These are phyloP conservation scores for Lasioglossum pauxillum DNA, from an alignment of 2,888 invertebrate species.

Conservation along the genomic window DNA sequence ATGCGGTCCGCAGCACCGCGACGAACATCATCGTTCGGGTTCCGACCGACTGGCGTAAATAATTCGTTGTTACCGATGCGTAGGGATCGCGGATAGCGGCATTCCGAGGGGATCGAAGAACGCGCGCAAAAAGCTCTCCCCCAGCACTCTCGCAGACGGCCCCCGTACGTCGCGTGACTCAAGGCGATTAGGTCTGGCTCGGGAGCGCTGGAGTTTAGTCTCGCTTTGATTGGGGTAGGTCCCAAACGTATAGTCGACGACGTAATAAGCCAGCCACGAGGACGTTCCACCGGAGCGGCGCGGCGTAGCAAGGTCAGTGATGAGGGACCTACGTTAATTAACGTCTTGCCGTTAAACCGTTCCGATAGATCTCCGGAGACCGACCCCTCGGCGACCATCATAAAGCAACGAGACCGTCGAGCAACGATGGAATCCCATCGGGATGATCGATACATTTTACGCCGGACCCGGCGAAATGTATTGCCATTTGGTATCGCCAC, in stretches of 20 bases:
- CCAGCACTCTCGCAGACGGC: constrained; percentile 54
- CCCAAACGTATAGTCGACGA: constrained; percentile 69
- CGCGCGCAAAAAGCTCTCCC: constrained; percentile 51
- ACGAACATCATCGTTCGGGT: constrained; percentile 21
- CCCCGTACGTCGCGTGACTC: constrained; percentile 73
- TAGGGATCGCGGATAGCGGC: constrained; percentile 40
- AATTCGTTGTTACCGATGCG: constrained; percentile 57
- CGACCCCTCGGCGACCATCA: constrained; percentile 33
- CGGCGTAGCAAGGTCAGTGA: constrained; percentile 71
- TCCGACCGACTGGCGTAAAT: constrained; percentile 49
- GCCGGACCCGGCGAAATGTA: not conserved
- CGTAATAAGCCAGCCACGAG: constrained; percentile 62
- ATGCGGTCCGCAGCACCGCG: not conserved
- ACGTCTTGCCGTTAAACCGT: constrained; percentile 64
- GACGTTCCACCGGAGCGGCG: constrained; percentile 35
- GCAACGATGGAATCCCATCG: constrained; percentile 27
- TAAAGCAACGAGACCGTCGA: constrained; percentile 33
- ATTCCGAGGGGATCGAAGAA: constrained; percentile 61
- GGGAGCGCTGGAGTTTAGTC: constrained; percentile 70
- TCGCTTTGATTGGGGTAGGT: constrained; percentile 79
- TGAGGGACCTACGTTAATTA: constrained; percentile 64
- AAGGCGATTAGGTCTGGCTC: constrained; percentile 70
- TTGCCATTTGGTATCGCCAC: constrained; percentile 24
- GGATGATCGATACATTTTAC: constrained; percentile 44
- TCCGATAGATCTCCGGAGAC: constrained; percentile 60